Percentiles rank a stretch among this genome's conserved stretches.
phyloP scores from a whole-genome alignment of 2,113 vertebrate genomes.

The Salvator merianae region DNA sequence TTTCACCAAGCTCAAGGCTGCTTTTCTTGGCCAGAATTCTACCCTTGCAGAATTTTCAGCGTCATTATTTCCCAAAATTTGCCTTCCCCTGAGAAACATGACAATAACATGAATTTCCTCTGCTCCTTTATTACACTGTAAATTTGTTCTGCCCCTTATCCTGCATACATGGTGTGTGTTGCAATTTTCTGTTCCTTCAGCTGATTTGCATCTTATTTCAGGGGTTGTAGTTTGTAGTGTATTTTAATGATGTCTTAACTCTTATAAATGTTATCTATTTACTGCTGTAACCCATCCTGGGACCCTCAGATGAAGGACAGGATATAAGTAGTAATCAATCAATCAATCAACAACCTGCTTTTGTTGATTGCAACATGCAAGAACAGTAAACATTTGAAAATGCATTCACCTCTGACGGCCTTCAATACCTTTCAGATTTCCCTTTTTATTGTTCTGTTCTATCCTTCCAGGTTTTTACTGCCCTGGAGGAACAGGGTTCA shows the following conservation, averaged over 20 bases:
- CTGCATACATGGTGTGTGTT: too few relatives aligned
- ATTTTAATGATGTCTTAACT: too few relatives aligned
- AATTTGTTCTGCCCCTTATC: background rate
- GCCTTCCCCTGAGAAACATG: background rate
- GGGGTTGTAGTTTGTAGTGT: too few relatives aligned
- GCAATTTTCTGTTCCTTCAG: background rate
- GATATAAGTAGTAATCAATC: too few relatives aligned
- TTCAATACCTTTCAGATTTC: background rate
- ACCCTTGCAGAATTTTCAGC: background rate
- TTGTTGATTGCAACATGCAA: too few relatives aligned
- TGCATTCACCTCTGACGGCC: background rate
- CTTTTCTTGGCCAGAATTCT: fast-evolving
- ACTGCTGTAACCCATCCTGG: too few relatives aligned
- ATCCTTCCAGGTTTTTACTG: constrained; percentile 83
- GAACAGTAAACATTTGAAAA: background rate
- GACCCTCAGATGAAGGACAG: too few relatives aligned
- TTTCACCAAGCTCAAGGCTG: fast-evolving
- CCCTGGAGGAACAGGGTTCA: constrained; percentile 76
- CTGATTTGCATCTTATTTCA: background rate
- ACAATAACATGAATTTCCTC: background rate
- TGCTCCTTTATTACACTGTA: background rate
- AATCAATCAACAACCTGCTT: too few relatives aligned
- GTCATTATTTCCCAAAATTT: background rate
- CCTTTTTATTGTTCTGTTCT: background rate
- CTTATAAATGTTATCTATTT: too few relatives aligned